Percentiles rank a stretch among this genome's conserved stretches.
Conservation (phyloP, 30 jellyfish, hydroid and myxozoan genomes). For the Cassiopea andromeda region DNA sequence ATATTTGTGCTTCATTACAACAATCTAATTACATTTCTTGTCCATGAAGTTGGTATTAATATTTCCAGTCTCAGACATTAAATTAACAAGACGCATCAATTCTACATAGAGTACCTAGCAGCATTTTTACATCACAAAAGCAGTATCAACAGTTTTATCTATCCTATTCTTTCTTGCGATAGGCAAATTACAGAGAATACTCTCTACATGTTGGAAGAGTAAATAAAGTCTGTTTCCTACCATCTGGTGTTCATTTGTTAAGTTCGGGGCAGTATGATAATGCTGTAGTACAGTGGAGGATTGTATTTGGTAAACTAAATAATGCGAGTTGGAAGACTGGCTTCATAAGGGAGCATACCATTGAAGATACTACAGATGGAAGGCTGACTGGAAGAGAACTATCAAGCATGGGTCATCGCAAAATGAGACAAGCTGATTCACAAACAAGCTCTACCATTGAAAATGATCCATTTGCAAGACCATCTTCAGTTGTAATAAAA, state of each 20-base stretch:
- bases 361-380: constrained; percentile 28
- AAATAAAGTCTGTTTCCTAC: constrained; percentile 32
- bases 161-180: not conserved
- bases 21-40: too few relatives aligned
- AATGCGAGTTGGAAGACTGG: constrained; percentile 41
- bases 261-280: constrained; percentile 60
- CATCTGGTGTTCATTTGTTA: constrained; percentile 37
- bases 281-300: constrained; percentile 70
- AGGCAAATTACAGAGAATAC: constrained; percentile 64
- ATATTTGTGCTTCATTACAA: not conserved
- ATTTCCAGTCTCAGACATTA: too few relatives aligned
- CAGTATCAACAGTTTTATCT: not conserved
- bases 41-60: too few relatives aligned
- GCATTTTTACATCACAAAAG: too few relatives aligned
- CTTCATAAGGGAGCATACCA: constrained; percentile 14
- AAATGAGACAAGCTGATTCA: constrained; percentile 39
- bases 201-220: constrained; percentile 58
- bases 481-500: constrained; percentile 16
- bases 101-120: too few relatives aligned
- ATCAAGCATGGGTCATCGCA: constrained; percentile 68
- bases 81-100: too few relatives aligned
- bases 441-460: not conserved
- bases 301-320: constrained; percentile 32
- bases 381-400: constrained; percentile 2
- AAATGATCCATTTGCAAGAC: constrained; percentile 35